Conservation (phyloP, 2,797 vertebrate genomes). For the Gouania willdenowi region DNA sequence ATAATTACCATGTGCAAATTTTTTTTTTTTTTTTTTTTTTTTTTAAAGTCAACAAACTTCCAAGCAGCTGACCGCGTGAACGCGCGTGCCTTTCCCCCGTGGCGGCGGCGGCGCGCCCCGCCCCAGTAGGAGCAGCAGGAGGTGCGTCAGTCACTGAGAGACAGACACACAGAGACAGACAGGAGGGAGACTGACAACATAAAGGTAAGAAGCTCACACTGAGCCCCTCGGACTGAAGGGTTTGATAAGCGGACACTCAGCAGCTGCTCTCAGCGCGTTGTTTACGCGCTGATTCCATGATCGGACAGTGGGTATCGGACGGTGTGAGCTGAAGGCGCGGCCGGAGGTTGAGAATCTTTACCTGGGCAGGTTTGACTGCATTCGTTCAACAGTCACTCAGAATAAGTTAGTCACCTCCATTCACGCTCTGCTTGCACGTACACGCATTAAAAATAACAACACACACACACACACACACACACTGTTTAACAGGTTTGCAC, state of each 20-base stretch:
- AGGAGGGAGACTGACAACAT: fast-evolving
- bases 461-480: too few species aligned
- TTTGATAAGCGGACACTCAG: too few species aligned
- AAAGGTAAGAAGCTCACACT: too few species aligned
- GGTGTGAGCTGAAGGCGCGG: not conserved
- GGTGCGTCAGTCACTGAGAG: not conserved
- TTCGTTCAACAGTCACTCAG: not conserved
- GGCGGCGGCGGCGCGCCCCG: not conserved
- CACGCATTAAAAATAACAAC: too few species aligned
- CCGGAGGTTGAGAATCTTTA: fast-evolving
- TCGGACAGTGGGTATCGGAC: not conserved
- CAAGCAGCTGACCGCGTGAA: conserved; percentile 3
- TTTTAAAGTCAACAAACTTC: too few species aligned
- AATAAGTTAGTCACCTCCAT: too few species aligned
- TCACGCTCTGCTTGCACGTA: too few species aligned
- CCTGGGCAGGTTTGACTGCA: not conserved
- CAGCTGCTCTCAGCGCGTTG: too few species aligned
- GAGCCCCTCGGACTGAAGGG: too few species aligned
- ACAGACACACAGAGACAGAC: not conserved
- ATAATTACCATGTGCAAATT: too few species aligned
- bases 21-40: not conserved
- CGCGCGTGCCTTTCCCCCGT: conserved; percentile 1
- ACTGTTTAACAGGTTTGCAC: too few species aligned
- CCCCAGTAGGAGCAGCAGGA: not conserved
- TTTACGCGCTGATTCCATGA: fast-evolving